Conservation (phyloP, 2,888 invertebrate species). For the Empis stercorea region DNA sequence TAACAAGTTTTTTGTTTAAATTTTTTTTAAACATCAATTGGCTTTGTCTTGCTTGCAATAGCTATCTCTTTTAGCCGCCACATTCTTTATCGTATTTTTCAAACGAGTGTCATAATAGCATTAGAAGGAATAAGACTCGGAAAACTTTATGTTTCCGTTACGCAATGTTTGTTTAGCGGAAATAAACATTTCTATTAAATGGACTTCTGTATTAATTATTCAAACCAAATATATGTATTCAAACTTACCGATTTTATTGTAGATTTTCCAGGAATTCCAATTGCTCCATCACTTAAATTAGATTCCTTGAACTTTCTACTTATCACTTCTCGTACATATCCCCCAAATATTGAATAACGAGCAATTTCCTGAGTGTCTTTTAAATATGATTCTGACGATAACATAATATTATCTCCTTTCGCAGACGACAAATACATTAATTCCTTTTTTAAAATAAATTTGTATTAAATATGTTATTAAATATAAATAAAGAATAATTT, state of each 20-base stretch:
- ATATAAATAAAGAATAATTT: slow-evolving; percentile 10
- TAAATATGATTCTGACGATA: slow-evolving; percentile 29
- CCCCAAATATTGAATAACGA: slow-evolving; percentile 38
- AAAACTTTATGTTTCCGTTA: no score
- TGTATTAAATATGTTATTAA: slow-evolving; percentile 3
- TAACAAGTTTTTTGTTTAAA: no score
- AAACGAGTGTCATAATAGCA: no score
- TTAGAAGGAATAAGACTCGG: no score
- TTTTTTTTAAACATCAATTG: no score
- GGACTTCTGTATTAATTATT: no score
- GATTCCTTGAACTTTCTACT: slow-evolving; percentile 12
- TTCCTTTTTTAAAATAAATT: slow-evolving; percentile 29
- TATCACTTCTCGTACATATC: slow-evolving; percentile 31
- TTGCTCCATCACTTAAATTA: slow-evolving; percentile 23
- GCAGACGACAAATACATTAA: slow-evolving; percentile 37
- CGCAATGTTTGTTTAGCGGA: no score
- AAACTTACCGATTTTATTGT: slow-evolving; percentile 38
- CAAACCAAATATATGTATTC: background rate
- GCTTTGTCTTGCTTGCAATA: no score
- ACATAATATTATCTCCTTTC: slow-evolving; percentile 30
- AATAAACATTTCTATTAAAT: no score
- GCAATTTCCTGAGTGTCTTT: slow-evolving; percentile 19
- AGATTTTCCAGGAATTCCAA: slow-evolving; percentile 33
- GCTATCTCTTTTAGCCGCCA: no score
- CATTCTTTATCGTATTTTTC: no score